Evolutionary conservation across 2,888 invertebrate species (phyloP), one percentile per base, ranked within the genome.

Genomic region (Ectropis crepuscularia): DNA sequence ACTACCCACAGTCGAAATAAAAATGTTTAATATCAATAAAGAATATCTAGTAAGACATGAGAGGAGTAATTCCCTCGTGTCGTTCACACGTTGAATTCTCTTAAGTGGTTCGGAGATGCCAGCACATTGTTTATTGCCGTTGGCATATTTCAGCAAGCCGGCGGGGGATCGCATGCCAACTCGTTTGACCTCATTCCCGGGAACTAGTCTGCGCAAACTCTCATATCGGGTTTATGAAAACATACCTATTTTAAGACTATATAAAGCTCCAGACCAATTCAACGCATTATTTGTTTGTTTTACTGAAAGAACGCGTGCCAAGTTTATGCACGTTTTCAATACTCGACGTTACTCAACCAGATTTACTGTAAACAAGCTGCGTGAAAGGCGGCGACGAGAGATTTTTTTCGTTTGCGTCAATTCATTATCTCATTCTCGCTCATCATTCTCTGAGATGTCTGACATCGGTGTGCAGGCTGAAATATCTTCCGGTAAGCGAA

Each of bases 141-240:
- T 78, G 75, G 74, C 78, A 79, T 82, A 84, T 87, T 86, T 85
- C 81, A 83, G 78, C 80, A 76, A 74, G 74, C 74, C 77, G 74
- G 75, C 76, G 71, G 81, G 77, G 73, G 79, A 83, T 83, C 82
- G 85, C 85, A 87, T 87, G 90, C 91, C 88, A 90, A 88, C 85
- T 86, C 83, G 83, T 84, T 85, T 88, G 90, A 91, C 92, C 92
- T 87, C 90, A 89, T 91, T 91, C 86, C 81, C 80, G 81, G 76
- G 82, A 69, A 86, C 86, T 86, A 86, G 86, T 85, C 88, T 88
- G 88, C 83, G 88, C 90, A 88, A 88, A 89, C 87, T 89, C 86
- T 86, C 87, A 87, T 88, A 89, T 90, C 85, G 87, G 82, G 79
- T 83, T 86, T 88, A 90, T 88, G 87, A 89, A 90, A 89, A 90